Percentiles rank a stretch among this genome's conserved stretches.
phyloP scores from a whole-genome alignment of 2,113 vertebrate genomes.

The Datnioides undecimradiatus region DNA sequence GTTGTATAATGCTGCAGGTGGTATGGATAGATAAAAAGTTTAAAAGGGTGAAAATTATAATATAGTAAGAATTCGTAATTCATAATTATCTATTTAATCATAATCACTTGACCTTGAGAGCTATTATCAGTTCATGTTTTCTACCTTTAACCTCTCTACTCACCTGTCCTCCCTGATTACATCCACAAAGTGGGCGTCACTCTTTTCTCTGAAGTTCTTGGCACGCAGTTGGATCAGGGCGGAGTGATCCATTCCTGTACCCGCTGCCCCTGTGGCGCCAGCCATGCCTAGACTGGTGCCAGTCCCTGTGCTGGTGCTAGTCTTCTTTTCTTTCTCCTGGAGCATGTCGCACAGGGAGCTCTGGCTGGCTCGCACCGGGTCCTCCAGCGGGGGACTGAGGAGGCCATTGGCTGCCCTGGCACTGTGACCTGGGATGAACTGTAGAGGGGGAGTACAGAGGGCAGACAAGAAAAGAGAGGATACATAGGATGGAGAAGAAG shows the following conservation, averaged over 20 bases:
- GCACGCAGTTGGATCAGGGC: constrained; percentile 94
- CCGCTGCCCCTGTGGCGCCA: constrained; percentile 81
- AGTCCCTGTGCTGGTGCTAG: constrained; percentile 80
- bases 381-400: constrained; percentile 90
- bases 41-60: neutral
- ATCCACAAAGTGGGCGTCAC: constrained; percentile 96
- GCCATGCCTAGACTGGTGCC: constrained; percentile 74
- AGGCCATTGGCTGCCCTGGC: constrained; percentile 92
- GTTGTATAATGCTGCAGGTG: too few species aligned
- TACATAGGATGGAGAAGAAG: neutral
- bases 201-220: constrained; percentile 95
- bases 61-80: too few species aligned
- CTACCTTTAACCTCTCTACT: constrained; percentile 73
- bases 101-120: neutral
- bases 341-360: constrained; percentile 94
- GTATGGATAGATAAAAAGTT: neutral
- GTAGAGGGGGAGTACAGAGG: constrained; percentile 26
- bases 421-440: constrained; percentile 80
- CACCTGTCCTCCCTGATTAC: constrained; percentile 98
- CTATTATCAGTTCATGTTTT: constrained; percentile 24
- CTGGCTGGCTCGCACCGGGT: constrained; percentile 88
- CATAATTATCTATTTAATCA: too few species aligned
- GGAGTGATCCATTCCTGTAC: constrained; percentile 89
- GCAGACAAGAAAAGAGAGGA: neutral
- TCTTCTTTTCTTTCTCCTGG: constrained; percentile 90